phyloP scores from a whole-genome alignment of 2,888 invertebrate species.

The Phyllotreta cruciferae region DNA sequence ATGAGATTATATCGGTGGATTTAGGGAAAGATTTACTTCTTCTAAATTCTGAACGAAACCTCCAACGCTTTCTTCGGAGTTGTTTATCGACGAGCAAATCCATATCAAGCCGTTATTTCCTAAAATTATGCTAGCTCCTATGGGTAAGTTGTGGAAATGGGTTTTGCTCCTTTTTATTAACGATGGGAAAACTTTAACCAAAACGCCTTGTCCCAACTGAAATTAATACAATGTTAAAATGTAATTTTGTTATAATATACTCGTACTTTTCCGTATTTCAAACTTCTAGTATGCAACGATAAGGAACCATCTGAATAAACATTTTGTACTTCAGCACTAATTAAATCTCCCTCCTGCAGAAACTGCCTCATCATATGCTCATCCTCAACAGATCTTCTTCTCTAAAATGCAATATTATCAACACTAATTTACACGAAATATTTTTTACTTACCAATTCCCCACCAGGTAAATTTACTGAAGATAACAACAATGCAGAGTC shows the following conservation, averaged over 20 bases:
- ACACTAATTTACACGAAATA: background rate
- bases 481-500: slow-evolving; percentile 89
- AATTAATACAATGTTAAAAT: slow-evolving; percentile 39
- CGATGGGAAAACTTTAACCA: slow-evolving; percentile 91
- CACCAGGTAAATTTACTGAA: slow-evolving; percentile 96
- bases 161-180: slow-evolving; percentile 92
- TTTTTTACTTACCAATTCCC: slow-evolving; percentile 76
- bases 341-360: slow-evolving; percentile 92
- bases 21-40: slow-evolving; percentile 58
- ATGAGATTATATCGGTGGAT: slow-evolving; percentile 8
- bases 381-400: slow-evolving; percentile 92
- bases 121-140: slow-evolving; percentile 90
- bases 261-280: slow-evolving; percentile 93
- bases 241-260: background rate
- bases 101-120: slow-evolving; percentile 98
- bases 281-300: slow-evolving; percentile 92
- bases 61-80: slow-evolving; percentile 71
- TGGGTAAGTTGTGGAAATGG: slow-evolving; percentile 92
- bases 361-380: slow-evolving; percentile 97
- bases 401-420: slow-evolving; percentile 59
- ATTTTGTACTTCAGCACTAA: slow-evolving; percentile 97
- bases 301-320: slow-evolving; percentile 90
- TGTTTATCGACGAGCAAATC: slow-evolving; percentile 77
- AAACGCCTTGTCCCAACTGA: slow-evolving; percentile 83
- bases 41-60: slow-evolving; percentile 81